Base-by-base conservation (phyloP, 2,113 vertebrate species). In the Megaceryle torquata region DNA sequence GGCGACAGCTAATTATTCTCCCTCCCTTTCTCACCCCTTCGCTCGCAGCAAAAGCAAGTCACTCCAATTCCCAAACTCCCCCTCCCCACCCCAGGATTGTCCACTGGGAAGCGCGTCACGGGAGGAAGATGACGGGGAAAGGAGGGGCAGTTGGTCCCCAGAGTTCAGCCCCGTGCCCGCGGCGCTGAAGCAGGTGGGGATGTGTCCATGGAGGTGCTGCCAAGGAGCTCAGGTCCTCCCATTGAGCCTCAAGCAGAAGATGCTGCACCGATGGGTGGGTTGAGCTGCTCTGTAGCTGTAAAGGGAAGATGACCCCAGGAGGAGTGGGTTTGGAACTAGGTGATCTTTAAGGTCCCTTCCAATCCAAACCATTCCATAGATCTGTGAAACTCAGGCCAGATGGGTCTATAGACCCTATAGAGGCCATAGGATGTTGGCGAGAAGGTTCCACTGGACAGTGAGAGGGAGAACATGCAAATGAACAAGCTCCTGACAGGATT, bases 1-100 rank as follows among this genome's bases (percentile, higher is more conserved):
- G 51, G 71, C 79, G 87, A 93, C 95, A 95, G 82, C 92, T 97
- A 94, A 97, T 97, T 97, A 95, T 91, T 95, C 94, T 81, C 87
- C 35, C 60, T 48, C 71, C 82, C 53, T 43, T 68, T 46, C 88
- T 48, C 57, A 43, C 88, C 82, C 12, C 1, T 28, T 68, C 10
- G 69, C 92, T 91, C 15, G 56, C 76, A 85, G 96, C 81, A 71
- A 77, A 68, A 89, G 20, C 28, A 51, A 94, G 61, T 8, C 60
- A 35, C 50, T 54, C 44, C 44, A 67, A 64, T 46, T 91, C 94
- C 84, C 63, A 15, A 37, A 35, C 21, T 41, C 6, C 26, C 77
- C 18, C 60, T 54, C 29, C 11, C 72, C 51, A 29, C 16, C 63
- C 74, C 67, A 24, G 54, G 14, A 6, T 11, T 10, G 44, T 8